phyloP scores from a whole-genome alignment of 2,797 vertebrate genomes.

The Gallinago nigripennis region DNA sequence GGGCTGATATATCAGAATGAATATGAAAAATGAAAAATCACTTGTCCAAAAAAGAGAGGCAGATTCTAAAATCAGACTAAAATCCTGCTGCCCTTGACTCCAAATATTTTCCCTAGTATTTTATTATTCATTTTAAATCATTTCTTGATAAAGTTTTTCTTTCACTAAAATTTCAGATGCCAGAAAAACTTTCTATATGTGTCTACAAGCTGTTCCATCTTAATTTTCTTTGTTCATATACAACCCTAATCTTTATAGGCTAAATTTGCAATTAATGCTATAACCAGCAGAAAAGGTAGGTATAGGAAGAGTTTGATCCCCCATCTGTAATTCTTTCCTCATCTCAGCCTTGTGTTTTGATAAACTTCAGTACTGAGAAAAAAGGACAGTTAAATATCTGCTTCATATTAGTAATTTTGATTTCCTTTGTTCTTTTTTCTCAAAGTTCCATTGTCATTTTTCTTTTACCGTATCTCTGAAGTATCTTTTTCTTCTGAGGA shows the following conservation, averaged over 20 bases:
- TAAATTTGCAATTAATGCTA: background rate
- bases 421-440: constrained; percentile 48
- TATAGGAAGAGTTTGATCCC: background rate
- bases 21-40: background rate
- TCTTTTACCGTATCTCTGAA: constrained; percentile 27
- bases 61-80: background rate
- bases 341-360: background rate
- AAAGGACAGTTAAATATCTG: constrained; percentile 25
- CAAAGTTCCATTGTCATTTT: constrained; percentile 20
- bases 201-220: background rate
- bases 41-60: background rate
- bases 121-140: background rate
- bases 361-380: background rate
- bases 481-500: constrained; percentile 51
- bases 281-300: background rate
- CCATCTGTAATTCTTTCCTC: background rate
- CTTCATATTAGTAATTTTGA: background rate
- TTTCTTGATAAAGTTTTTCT: background rate
- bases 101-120: background rate
- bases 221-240: background rate
- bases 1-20: background rate
- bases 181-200: background rate
- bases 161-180: background rate
- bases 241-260: background rate
- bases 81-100: background rate